phyloP scores from a whole-genome alignment of 2,888 invertebrate genomes.

The Cephus sareptanus region DNA sequence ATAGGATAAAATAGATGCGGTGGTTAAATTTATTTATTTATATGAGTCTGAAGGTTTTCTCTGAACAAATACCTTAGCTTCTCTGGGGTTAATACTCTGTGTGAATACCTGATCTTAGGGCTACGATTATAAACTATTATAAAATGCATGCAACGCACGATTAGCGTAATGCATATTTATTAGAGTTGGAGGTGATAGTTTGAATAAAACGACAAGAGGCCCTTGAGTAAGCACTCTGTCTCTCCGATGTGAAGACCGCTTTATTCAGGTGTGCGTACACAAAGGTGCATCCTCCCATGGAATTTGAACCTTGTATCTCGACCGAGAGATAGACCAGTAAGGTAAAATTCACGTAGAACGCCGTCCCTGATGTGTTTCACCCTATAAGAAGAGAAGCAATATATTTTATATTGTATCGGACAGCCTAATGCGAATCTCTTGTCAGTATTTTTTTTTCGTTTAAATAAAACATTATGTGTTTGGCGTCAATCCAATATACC shows the following conservation, averaged over 20 bases:
- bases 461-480: neutral
- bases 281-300: slow-evolving; percentile 39
- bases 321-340: neutral
- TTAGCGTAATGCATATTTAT: slow-evolving; percentile 24
- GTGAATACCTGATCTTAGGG: neutral
- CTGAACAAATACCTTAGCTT: neutral
- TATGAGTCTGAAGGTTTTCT: neutral
- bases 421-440: neutral
- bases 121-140: neutral
- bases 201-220: neutral
- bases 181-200: slow-evolving; percentile 5
- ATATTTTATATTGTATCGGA: neutral
- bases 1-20: neutral
- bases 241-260: slow-evolving; percentile 34
- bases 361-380: neutral
- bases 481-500: neutral
- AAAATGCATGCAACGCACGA: slow-evolving; percentile 33
- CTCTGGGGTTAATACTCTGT: neutral
- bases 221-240: neutral
- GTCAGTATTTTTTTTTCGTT: neutral
- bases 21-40: neutral
- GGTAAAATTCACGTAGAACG: neutral
- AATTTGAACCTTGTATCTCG: slow-evolving; percentile 1
- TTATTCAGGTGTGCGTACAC: slow-evolving; percentile 42
- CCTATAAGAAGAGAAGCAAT: neutral